These are phyloP conservation scores for Antheraea yamamai DNA, from an alignment of 2,888 invertebrate genomes.

Conservation along the genomic window DNA sequence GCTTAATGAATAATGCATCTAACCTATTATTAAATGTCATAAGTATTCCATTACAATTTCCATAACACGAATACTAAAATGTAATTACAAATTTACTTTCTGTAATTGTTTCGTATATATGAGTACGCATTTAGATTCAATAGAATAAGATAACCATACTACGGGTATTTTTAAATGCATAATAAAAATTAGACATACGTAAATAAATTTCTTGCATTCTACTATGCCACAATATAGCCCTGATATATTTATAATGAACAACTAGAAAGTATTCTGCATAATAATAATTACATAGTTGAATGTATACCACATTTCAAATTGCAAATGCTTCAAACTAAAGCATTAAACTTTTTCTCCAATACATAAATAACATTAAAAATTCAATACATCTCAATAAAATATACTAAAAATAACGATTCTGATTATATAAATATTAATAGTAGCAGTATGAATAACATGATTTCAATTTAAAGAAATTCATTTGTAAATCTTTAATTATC, in stretches of 20 bases:
- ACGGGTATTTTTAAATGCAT: background rate
- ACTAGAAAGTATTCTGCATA: slow-evolving; percentile 48
- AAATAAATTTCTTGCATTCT: slow-evolving; percentile 57
- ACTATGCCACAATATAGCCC: slow-evolving; percentile 52
- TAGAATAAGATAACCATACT: background rate
- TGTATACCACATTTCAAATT: background rate
- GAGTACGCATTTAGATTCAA: background rate
- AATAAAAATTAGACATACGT: slow-evolving; percentile 50
- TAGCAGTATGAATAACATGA: background rate
- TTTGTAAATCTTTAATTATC: background rate
- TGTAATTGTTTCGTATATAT: background rate
- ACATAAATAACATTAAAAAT: too few species aligned
- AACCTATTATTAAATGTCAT: background rate
- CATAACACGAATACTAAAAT: background rate
- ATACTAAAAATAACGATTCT: background rate
- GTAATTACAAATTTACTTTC: background rate
- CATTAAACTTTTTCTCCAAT: too few species aligned
- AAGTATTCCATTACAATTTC: background rate
- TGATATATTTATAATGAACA: slow-evolving; percentile 54
- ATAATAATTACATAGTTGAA: slow-evolving; percentile 41
- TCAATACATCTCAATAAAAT: too few species aligned
- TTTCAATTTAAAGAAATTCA: background rate
- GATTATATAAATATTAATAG: background rate
- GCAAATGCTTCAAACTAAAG: background rate
- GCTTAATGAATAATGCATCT: background rate